Conservation (phyloP, 2,797 vertebrate genomes). For the Clamator glandarius region DNA sequence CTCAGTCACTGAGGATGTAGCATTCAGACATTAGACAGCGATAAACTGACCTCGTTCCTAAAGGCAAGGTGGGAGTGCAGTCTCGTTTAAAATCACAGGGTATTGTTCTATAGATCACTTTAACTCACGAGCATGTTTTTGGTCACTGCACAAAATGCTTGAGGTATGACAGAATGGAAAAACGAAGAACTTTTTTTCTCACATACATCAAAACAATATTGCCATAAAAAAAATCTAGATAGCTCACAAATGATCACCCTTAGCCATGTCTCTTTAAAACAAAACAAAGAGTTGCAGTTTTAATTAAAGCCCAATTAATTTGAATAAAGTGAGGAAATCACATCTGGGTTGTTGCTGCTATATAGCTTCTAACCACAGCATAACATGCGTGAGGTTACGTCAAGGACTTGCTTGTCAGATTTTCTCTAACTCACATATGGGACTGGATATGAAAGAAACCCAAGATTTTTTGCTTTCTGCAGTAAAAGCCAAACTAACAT, state of each 20-base stretch:
- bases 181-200: not conserved
- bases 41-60: not conserved
- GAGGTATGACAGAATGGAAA: conserved; percentile 44
- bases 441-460: conserved; percentile 11
- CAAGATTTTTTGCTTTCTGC: conserved; percentile 50
- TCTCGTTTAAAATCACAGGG: not conserved
- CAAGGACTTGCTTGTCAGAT: conserved; percentile 60
- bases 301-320: conserved; percentile 57
- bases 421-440: conserved; percentile 49
- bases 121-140: not conserved
- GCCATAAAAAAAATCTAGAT: not conserved
- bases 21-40: not conserved
- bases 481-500: conserved; percentile 61
- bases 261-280: not conserved
- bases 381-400: conserved; percentile 43
- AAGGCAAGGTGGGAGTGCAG: not conserved
- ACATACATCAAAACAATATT: not conserved
- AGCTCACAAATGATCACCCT: not conserved
- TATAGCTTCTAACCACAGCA: not conserved
- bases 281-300: conserved; percentile 1
- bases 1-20: not conserved
- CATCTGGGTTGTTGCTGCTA: conserved; percentile 23
- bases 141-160: not conserved
- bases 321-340: conserved; percentile 45
- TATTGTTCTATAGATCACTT: not conserved